Conservation (phyloP, 2,888 invertebrate species). For the Hypomecis atomaria region DNA sequence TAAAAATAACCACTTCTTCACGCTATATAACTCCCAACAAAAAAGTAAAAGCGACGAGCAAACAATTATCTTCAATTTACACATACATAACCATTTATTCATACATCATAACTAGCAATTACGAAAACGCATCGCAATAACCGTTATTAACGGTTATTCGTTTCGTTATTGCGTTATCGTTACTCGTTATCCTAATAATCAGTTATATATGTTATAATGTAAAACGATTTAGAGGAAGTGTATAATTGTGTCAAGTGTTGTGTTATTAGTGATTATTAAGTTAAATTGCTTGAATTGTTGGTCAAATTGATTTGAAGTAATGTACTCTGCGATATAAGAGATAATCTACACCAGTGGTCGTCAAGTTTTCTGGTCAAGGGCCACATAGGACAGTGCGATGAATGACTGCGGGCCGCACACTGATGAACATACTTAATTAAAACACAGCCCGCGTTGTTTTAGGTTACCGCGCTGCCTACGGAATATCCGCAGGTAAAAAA, state of each 20-base stretch:
- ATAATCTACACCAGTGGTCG: too few relatives aligned
- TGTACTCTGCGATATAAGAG: neutral
- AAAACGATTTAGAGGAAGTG: slow-evolving; percentile 15
- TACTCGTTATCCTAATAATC: slow-evolving; percentile 23
- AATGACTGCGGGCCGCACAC: too few relatives aligned
- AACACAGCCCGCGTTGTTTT: too few relatives aligned
- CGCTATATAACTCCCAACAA: neutral
- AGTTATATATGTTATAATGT: slow-evolving; percentile 22
- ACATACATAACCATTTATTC: slow-evolving; percentile 12
- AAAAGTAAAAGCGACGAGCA: slow-evolving; percentile 26
- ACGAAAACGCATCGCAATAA: slow-evolving; percentile 24
- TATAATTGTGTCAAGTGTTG: slow-evolving; percentile 19
- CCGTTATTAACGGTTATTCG: slow-evolving; percentile 25
- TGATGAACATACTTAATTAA: too few relatives aligned
- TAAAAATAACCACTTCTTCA: slow-evolving; percentile 3
- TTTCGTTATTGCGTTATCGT: slow-evolving; percentile 19
- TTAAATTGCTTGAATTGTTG: slow-evolving; percentile 1
- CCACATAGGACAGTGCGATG: too few relatives aligned
- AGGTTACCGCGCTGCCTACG: too few relatives aligned
- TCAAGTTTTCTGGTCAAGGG: too few relatives aligned
- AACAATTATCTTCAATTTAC: slow-evolving; percentile 24
- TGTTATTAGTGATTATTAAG: slow-evolving; percentile 12
- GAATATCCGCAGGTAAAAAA: too few relatives aligned
- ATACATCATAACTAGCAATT: slow-evolving; percentile 13
- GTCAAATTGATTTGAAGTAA: slow-evolving; percentile 11